Base-by-base conservation (phyloP, 2,113 vertebrate species). In the Zapus hudsonius region DNA sequence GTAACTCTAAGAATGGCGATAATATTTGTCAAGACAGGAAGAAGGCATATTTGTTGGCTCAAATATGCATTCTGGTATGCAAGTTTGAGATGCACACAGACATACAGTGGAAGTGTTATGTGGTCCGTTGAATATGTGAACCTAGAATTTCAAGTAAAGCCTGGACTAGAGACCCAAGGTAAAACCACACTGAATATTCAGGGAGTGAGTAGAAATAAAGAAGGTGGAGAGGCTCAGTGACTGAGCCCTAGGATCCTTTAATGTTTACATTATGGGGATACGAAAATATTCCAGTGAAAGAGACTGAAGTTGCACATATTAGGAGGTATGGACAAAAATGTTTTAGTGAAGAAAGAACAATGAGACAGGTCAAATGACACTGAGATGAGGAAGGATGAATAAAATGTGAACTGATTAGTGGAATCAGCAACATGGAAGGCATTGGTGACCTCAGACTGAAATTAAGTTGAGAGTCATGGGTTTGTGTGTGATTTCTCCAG, bases 101-200 rank as follows among this genome's bases (percentile, higher is more conserved):
- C 33, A 72, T 47, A 78, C 2, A 47, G 16, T 7, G 22, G 67
- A 89, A 42, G 84, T 57, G 55, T 0, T 82, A 73, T 90, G n/a
- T 15, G 90, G 47, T 59, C 22, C 31, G 22, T 15, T 67, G 31
- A 89, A 72, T 90, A 36, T 55, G 9, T 81, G 80, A 94, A 19
- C 7, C n/a, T 87, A 93, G 69, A 92, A 92, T 85, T 91, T 36
- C 67, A 27, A 13, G 38, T n/a, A 78, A 83, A 83, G 36, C 19
- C 17, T 74, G 57, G 40, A 85, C 29, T 61, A 84, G 31, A 84
- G 61, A 72, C 40, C 19, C 0, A 72, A 33, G 20, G 36, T 87
- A 88, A 31, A 69, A 55, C 27, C 7, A 42, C 66, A 74, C 31
- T 79, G 59, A 89, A 38, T 47, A 47, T 70, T 69, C 80, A 83